Percentiles rank a stretch among this genome's conserved stretches.
These are phyloP conservation scores for Mythimna vitellina DNA, from an alignment of 2,888 invertebrate genomes.

Conservation along the genomic window DNA sequence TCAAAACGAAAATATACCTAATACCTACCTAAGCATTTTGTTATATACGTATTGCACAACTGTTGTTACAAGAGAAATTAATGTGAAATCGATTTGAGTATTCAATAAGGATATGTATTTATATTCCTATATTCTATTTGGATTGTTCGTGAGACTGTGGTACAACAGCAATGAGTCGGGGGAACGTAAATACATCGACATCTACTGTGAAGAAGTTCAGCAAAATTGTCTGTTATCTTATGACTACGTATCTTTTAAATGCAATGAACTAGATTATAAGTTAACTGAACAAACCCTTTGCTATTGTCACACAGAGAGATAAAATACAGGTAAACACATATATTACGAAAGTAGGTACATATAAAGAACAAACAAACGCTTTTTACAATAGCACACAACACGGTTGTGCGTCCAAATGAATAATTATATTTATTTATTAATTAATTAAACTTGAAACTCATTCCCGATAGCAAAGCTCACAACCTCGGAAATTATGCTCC, in stretches of 20 bases:
- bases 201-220: constrained; percentile 79
- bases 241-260: constrained; percentile 86
- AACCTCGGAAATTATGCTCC: constrained; percentile 91
- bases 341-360: constrained; percentile 81
- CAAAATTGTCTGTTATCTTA: constrained; percentile 76
- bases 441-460: constrained; percentile 84
- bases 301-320: constrained; percentile 86
- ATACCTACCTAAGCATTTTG: constrained; percentile 88
- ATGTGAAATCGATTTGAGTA: constrained; percentile 88
- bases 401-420: constrained; percentile 86
- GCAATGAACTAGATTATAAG: constrained; percentile 83
- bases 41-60: constrained; percentile 89
- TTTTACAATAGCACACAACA: constrained; percentile 87
- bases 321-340: constrained; percentile 84
- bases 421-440: constrained; percentile 75
- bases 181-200: constrained; percentile 66
- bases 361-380: constrained; percentile 88
- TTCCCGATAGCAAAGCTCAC: constrained; percentile 89
- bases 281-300: constrained; percentile 79
- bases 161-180: constrained; percentile 83
- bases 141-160: constrained; percentile 82
- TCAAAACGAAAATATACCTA: constrained; percentile 89
- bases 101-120: constrained; percentile 89
- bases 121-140: constrained; percentile 86
- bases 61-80: constrained; percentile 84